phyloP scores from a whole-genome alignment of 2,113 vertebrate species.

The Microcebus jonahi region DNA sequence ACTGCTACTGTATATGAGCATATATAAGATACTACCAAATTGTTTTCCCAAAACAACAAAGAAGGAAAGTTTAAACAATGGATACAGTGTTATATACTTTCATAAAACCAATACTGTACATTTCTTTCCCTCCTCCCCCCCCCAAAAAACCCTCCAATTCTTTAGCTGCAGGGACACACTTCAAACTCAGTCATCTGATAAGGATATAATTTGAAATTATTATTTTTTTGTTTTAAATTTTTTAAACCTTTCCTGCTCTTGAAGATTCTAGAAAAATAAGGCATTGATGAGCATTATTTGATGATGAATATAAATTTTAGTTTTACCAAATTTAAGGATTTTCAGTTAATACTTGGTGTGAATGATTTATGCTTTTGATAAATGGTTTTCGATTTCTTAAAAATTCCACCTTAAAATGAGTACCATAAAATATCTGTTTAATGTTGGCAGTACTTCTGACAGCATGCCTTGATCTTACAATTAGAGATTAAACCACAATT shows the following conservation, averaged over 20 bases:
- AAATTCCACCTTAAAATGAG: conserved; percentile 72
- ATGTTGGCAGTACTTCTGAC: conserved; percentile 66
- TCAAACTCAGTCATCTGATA: not conserved
- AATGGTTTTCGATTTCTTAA: conserved; percentile 69
- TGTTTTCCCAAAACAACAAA: conserved; percentile 2
- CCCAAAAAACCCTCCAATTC: not conserved
- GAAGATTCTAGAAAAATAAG: conserved; percentile 51
- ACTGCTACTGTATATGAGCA: not conserved
- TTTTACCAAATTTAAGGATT: conserved; percentile 57
- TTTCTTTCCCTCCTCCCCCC: not conserved
- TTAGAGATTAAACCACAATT: conserved; percentile 77
- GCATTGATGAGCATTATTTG: conserved; percentile 43
- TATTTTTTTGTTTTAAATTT: not conserved
- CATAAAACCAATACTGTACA: not conserved
- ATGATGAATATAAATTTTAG: conserved; percentile 61
- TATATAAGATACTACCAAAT: not conserved
- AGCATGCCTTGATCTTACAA: conserved; percentile 72
- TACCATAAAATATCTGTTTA: conserved; percentile 69
- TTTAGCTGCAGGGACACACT: not conserved
- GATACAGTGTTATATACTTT: not conserved
- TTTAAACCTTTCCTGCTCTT: conserved; percentile 27
- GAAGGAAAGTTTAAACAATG: not conserved
- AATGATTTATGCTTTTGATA: conserved; percentile 64
- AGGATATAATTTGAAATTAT: conserved; percentile 17
- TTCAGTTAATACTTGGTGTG: conserved; percentile 39